These are phyloP conservation scores for Microcebus tavaratra DNA, from an alignment of 2,113 vertebrate species.

Conservation along the genomic window DNA sequence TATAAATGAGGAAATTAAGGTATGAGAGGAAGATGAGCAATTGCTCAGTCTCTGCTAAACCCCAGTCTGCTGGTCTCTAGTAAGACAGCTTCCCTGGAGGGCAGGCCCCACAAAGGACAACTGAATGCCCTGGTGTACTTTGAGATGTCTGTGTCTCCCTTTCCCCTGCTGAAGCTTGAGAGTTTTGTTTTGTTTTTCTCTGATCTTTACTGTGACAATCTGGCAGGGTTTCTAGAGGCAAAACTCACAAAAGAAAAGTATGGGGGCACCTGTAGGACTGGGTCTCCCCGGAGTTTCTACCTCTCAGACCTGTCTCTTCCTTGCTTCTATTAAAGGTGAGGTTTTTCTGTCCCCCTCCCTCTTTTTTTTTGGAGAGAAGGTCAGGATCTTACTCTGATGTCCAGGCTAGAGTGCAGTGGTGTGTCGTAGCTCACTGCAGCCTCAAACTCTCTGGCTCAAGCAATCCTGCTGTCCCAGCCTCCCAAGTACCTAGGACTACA, in stretches of 20 bases:
- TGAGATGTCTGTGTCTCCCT: no score
- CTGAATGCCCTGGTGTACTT: not conserved
- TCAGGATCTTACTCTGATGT: no score
- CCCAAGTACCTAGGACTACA: no score
- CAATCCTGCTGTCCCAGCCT: no score
- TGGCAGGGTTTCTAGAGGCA: not conserved
- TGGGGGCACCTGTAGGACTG: not conserved
- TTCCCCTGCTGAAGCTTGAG: not conserved
- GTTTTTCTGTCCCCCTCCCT: not conserved
- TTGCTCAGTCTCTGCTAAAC: not conserved
- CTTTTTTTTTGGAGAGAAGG: not conserved
- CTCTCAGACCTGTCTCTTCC: accelerated
- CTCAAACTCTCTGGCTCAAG: no score
- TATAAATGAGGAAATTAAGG: not conserved
- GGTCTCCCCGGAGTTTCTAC: not conserved
- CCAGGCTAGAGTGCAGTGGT: no score
- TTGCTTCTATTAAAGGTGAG: not conserved
- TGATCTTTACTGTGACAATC: not conserved
- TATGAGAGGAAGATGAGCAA: not conserved
- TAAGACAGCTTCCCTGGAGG: not conserved
- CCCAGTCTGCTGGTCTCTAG: not conserved
- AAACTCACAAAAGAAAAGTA: not conserved
- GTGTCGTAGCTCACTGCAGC: no score
- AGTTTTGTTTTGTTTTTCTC: not conserved
- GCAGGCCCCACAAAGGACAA: not conserved